Percentiles rank a stretch among this genome's conserved stretches.
phyloP scores from a whole-genome alignment of 2,888 invertebrate species.

The Drepanosiphum platanoidis region DNA sequence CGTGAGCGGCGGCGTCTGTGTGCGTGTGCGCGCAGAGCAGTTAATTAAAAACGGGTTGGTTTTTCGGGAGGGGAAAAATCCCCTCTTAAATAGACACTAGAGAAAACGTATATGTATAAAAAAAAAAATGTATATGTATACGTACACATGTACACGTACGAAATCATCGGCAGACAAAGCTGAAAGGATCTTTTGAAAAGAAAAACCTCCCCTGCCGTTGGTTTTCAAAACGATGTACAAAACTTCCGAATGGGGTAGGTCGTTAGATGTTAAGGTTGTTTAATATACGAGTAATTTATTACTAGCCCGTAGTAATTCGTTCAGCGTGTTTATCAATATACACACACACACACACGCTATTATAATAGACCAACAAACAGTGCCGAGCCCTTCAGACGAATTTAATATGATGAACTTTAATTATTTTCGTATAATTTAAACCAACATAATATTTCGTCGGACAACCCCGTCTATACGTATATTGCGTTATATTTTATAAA shows the following conservation, averaged over 20 bases:
- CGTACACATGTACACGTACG: background rate
- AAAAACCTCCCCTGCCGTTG: constrained; percentile 15
- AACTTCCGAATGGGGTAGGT: constrained; percentile 55
- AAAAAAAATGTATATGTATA: background rate
- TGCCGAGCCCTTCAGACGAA: background rate
- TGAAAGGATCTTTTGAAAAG: constrained; percentile 56
- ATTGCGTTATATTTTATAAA: too few relatives aligned
- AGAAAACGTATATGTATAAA: background rate
- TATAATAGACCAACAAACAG: constrained; percentile 9
- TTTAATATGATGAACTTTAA: constrained; percentile 2
- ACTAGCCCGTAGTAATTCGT: constrained; percentile 15
- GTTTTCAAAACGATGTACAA: constrained; percentile 45
- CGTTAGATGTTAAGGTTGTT: constrained; percentile 54
- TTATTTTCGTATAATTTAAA: constrained; percentile 3
- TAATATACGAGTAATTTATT: constrained; percentile 47
- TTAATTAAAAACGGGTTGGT: constrained; percentile 61
- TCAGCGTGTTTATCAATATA: constrained; percentile 21
- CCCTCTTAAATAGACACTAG: constrained; percentile 39
- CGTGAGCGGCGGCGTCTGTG: background rate
- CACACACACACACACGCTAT: too few relatives aligned
- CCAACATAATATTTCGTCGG: too few relatives aligned
- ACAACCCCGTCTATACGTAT: too few relatives aligned
- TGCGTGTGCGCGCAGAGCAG: constrained; percentile 5
- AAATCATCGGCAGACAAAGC: constrained; percentile 26
- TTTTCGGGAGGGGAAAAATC: constrained; percentile 25